Evolutionary conservation across 2,113 vertebrate genomes (phyloP).

Genomic region (Ibidorhyncha struthersii): DNA sequence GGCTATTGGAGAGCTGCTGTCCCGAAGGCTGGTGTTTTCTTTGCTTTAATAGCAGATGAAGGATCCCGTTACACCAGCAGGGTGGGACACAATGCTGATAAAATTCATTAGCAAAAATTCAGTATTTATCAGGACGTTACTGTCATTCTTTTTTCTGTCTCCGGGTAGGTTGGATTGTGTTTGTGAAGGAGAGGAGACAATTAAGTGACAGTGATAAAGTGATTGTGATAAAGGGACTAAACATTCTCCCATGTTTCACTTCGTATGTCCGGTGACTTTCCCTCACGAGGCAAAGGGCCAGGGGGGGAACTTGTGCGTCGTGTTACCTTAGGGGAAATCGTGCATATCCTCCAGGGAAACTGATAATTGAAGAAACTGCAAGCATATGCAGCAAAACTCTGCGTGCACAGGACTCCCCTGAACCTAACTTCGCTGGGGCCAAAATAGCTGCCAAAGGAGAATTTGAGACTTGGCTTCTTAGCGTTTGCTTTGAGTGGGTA

Average conservation of each 20-base stretch:
- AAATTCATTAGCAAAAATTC: not conserved
- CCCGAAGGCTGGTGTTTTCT: not conserved
- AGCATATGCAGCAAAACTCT: not conserved
- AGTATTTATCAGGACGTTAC: not conserved
- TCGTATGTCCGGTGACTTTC: not conserved
- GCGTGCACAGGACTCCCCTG: not conserved
- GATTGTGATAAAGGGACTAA: slow-evolving; percentile 8
- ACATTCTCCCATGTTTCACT: not conserved
- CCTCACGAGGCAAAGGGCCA: not conserved
- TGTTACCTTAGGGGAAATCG: not conserved
- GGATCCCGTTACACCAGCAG: not conserved
- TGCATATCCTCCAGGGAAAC: not conserved
- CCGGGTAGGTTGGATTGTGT: not conserved
- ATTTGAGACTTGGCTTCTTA: not conserved
- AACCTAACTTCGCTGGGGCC: not conserved
- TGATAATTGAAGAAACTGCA: not conserved
- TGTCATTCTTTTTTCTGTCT: not conserved
- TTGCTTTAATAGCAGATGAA: not conserved
- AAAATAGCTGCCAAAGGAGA: not conserved
- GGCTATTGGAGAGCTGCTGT: not conserved
- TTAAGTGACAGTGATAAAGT: not conserved
- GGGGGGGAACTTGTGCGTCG: not conserved
- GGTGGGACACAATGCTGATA: not conserved
- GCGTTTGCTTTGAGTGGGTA: not conserved
- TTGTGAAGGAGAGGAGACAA: not conserved